Evolutionary conservation across 2,888 invertebrate species (phyloP), one percentile per base, ranked within the genome.

Genomic region (Megastigmus dorsalis): DNA sequence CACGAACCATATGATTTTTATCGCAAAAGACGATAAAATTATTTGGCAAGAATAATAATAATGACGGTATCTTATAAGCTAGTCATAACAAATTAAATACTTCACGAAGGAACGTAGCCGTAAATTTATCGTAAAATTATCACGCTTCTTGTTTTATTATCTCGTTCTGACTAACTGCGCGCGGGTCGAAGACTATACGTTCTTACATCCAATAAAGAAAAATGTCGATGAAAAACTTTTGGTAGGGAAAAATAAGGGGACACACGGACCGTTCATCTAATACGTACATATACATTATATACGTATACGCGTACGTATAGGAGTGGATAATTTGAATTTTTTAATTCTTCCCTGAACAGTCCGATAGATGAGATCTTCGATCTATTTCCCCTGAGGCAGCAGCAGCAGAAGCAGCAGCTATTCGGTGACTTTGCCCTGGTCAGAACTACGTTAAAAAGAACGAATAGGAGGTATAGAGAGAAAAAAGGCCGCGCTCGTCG

Each of bases 311-410:
- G 23, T 20, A 10, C 1, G 4, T n/a, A n/a, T n/a, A n/a, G n/a
- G n/a, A n/a, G 1, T 7, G n/a, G 43, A 54, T 52, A 63, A 71
- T 63, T 63, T 20, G 33, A 63, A 55, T 63, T 70, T 71, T 71
- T 71, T 48, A 23, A 71, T 57, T 9, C 20, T 41, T 45, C 9
- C 13, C 13, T 4, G 26, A 71, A 71, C 55, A 57, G 18, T 33
- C 43, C 43, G 45, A 55, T 55, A 38, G 63, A 48, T 63, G 48
- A 48, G 57, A 41, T 71, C 55, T 63, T 48, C 48, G 36, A 71
- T 63, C 63, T 48, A 28, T 57, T 65, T 65, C 55, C 55, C 70
- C 9, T 23, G 43, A 43, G 66, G 70, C 52, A 23, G 45, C 33
- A 3, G 13, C 28, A n/a, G 36, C 13, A 36, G 2, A 4, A 26